Conservation (phyloP, 2,888 invertebrate genomes). For the Entomobrya proxima region DNA sequence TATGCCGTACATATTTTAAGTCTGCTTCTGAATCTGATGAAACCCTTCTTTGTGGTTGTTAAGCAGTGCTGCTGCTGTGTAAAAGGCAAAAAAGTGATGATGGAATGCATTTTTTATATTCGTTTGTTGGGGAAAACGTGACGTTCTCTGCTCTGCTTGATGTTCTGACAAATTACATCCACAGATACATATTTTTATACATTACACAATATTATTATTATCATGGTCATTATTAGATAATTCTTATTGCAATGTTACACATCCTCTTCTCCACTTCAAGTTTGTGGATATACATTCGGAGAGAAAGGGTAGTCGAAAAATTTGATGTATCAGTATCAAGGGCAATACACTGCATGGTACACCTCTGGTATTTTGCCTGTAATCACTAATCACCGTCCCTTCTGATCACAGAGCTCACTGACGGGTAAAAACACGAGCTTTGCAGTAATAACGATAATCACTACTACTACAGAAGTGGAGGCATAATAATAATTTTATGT, state of each 20-base stretch:
- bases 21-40: neutral
- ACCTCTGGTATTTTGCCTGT: neutral
- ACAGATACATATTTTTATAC: conserved; percentile 2
- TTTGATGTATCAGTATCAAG: neutral
- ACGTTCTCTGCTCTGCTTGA: conserved; percentile 70
- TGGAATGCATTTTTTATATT: conserved; percentile 61
- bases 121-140: conserved; percentile 72
- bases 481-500: neutral
- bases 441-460: neutral
- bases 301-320: too few relatives aligned
- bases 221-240: neutral
- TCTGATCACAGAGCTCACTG: neutral
- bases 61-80: neutral
- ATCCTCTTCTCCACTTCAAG: neutral
- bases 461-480: neutral
- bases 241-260: conserved; percentile 3
- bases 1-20: conserved; percentile 26
- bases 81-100: neutral
- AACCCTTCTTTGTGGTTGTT: neutral
- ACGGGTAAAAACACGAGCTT: neutral
- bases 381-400: neutral
- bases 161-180: conserved; percentile 74
- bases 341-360: too few relatives aligned
- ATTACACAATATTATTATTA: neutral
- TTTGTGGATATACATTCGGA: too few relatives aligned